These are phyloP conservation scores for Ennomos quercinarius DNA, from an alignment of 2,888 invertebrate species.

Conservation along the genomic window DNA sequence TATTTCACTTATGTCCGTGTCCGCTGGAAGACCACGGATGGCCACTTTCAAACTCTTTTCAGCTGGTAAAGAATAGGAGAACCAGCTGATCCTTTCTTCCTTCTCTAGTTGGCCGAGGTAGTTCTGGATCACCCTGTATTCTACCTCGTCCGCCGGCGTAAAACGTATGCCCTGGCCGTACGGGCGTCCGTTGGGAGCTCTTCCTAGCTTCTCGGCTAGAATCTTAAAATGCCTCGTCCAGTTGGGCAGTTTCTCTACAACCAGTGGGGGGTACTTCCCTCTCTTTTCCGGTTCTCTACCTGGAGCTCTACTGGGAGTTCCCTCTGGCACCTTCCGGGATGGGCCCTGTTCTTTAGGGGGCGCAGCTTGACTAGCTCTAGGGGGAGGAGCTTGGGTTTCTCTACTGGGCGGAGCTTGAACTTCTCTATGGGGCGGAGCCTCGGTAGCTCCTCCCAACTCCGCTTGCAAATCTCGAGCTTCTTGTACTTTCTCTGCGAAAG, in stretches of 20 bases:
- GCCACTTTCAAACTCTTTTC: conserved; percentile 28
- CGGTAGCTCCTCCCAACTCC: no score
- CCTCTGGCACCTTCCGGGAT: neutral
- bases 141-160: conserved; percentile 10
- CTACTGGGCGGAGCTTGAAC: no score
- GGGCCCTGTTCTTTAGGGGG: neutral
- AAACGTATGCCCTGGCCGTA: conserved; percentile 14
- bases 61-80: conserved; percentile 24
- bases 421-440: no score
- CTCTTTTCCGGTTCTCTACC: neutral
- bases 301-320: neutral
- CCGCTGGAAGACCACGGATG: conserved; percentile 7
- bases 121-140: conserved; percentile 7
- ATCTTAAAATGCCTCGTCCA: conserved; percentile 11
- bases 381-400: no score
- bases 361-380: no score
- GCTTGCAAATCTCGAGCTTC: no score
- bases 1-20: neutral
- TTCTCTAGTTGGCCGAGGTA: conserved; percentile 21
- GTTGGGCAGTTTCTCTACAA: conserved; percentile 11
- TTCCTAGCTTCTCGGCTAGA: neutral
- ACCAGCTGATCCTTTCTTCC: conserved; percentile 25
- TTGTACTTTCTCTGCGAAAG: no score
- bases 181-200: conserved; percentile 13
- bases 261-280: conserved; percentile 8